A percentile compares a stretch with the other conserved stretches of the same genome.
phyloP scores from a whole-genome alignment of 2,888 invertebrate species.

The Frankliniella intonsa region DNA sequence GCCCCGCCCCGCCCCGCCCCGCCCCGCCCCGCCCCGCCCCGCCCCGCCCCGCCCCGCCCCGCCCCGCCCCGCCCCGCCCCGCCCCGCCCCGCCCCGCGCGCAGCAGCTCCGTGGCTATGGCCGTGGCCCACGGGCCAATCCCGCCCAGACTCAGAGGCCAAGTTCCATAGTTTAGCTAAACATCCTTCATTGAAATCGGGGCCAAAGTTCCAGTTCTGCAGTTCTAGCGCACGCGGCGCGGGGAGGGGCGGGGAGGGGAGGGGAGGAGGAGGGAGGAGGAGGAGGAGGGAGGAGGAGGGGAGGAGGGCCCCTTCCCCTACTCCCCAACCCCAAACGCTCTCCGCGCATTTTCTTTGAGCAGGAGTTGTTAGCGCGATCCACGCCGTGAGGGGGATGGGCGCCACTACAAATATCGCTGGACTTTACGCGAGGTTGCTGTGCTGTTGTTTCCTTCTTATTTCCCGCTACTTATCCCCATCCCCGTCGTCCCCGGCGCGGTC shows the following conservation, averaged over 20 bases:
- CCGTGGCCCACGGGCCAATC: too few species aligned
- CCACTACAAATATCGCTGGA: too few species aligned
- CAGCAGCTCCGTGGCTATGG: not conserved
- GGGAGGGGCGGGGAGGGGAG: not conserved
- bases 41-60: not conserved
- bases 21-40: not conserved
- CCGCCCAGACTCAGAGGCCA: not conserved
- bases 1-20: not conserved
- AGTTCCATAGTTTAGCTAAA: slow-evolving; percentile 2
- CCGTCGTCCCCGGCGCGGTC: too few species aligned
- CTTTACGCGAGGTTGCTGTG: too few species aligned
- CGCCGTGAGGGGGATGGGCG: too few species aligned
- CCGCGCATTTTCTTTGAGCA: too few species aligned
- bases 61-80: not conserved
- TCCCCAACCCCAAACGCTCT: too few species aligned
- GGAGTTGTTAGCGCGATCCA: too few species aligned
- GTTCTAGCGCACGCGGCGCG: not conserved
- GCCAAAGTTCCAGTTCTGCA: not conserved
- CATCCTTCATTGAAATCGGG: not conserved
- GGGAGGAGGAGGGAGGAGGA: not conserved
- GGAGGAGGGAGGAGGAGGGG: too few species aligned
- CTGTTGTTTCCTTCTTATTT: too few species aligned
- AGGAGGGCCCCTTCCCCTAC: too few species aligned
- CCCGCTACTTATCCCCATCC: too few species aligned
- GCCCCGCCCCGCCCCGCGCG: not conserved